Evolutionary conservation across 2,113 vertebrate genomes (phyloP).

Genomic region (Elaphurus davidianus): DNA sequence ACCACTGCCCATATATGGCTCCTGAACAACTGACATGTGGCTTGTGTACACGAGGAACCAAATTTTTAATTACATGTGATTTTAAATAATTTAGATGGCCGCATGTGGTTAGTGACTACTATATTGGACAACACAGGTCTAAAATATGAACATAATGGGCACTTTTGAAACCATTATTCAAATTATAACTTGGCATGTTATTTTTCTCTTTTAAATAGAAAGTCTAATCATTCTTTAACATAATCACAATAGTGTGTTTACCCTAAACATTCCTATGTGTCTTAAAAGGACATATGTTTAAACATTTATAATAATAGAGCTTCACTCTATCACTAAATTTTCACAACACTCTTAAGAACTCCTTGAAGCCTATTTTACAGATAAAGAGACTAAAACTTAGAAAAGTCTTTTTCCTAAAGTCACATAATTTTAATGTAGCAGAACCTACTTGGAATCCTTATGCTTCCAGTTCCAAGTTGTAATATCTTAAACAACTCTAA

Average conservation of each 20-base stretch:
- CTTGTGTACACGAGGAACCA: background rate
- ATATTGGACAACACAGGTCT: background rate
- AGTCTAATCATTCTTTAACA: background rate
- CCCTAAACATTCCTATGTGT: background rate
- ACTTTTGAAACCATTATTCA: background rate
- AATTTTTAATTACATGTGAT: background rate
- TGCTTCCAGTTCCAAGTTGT: background rate
- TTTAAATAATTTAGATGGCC: background rate
- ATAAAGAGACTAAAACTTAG: background rate
- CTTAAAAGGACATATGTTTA: background rate
- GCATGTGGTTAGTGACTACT: background rate
- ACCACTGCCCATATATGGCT: background rate
- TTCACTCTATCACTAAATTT: background rate
- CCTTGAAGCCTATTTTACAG: background rate
- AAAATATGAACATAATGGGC: background rate
- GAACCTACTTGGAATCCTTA: background rate
- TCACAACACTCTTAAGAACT: background rate
- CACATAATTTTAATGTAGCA: background rate
- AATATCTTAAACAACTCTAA: background rate
- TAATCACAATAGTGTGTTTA: background rate
- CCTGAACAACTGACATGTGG: background rate
- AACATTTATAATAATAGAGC: background rate
- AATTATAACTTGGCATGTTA: background rate
- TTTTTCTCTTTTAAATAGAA: background rate
- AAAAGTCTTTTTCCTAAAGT: background rate